Evolutionary conservation across 2,113 vertebrate species (phyloP), one percentile per base, ranked within the genome.

Genomic region (Alectura lathami): DNA sequence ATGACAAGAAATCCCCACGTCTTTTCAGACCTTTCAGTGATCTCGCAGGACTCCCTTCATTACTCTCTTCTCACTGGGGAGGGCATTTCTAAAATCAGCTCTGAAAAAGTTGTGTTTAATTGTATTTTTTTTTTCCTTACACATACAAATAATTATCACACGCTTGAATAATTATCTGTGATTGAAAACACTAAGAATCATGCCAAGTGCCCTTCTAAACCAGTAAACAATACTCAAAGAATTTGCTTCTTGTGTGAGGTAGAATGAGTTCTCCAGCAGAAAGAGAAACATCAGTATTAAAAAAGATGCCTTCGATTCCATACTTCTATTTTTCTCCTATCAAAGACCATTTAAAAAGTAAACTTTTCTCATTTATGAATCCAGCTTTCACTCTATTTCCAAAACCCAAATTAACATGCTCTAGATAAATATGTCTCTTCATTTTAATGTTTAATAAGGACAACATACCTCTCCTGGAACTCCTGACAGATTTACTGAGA

Each of bases 391-490:
- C 0, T 6, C 75, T 81, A 63, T 78, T 89, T 95, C 79, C 3
- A 3, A 86, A 95, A 96, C 80, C 73, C 76, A 95, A 94, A 92
- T 91, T 91, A 95, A 86, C 43, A 81, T 84, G 86, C 80, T 96
- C 93, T 88, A 94, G 92, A 94, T 97, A 97, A 95, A 93, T 87
- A 87, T 3, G 51, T 73, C 76, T 90, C 86, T 88, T 91, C 88
- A 91, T 96, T 96, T 97, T 94, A 96, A 96, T 90, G 83, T 96
- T 96, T 96, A 96, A 94, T 96, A 94, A 94, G 77, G 80, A 94
- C 88, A 94, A 94, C 93, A 72, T 72, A 86, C 26, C 93, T 96
- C 76, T 93, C 48, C 73, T 84, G 69, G 86, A 96, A 96, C 57
- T 94, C 86, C 57, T 95, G 94, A 96, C 96, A 95, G 86, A 91